Percentiles rank a stretch among this genome's conserved stretches.
Evolutionary conservation across 92 coral and sea anemone genomes (phyloP).

Genomic region (Siderastrea siderea): DNA sequence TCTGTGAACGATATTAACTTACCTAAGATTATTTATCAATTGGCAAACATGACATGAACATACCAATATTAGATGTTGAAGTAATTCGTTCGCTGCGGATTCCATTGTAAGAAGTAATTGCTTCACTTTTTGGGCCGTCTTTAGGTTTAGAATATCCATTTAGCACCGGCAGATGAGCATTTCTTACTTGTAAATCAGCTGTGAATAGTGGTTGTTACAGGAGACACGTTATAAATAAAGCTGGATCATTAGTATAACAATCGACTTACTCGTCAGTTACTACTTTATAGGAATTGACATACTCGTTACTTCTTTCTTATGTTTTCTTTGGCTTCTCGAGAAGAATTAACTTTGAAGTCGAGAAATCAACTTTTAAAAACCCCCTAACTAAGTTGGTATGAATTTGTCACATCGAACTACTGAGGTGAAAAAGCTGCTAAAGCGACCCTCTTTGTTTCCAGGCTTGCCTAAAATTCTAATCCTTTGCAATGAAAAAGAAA

Average conservation of each 20-base stretch:
- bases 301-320: too few species aligned
- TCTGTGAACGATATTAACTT: not conserved
- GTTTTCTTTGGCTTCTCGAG: too few species aligned
- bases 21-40: not conserved
- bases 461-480: too few species aligned
- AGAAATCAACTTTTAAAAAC: too few species aligned
- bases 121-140: slow-evolving; percentile 20
- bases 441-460: too few species aligned
- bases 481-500: too few species aligned
- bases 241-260: not conserved
- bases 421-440: too few species aligned
- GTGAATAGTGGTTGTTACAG: slow-evolving; percentile 12
- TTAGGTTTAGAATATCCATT: slow-evolving; percentile 40
- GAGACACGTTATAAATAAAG: not conserved
- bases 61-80: slow-evolving; percentile 26
- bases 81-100: not conserved
- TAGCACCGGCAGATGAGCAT: slow-evolving; percentile 31
- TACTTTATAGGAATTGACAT: too few species aligned
- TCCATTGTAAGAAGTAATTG: slow-evolving; percentile 8
- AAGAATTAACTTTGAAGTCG: too few species aligned
- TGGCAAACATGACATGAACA: not conserved
- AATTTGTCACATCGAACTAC: too few species aligned
- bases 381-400: too few species aligned
- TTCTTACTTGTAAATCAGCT: slow-evolving; percentile 43
- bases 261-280: not conserved